Base-by-base conservation (phyloP, 2,113 vertebrate genomes). In the Lutjanus erythropterus region DNA sequence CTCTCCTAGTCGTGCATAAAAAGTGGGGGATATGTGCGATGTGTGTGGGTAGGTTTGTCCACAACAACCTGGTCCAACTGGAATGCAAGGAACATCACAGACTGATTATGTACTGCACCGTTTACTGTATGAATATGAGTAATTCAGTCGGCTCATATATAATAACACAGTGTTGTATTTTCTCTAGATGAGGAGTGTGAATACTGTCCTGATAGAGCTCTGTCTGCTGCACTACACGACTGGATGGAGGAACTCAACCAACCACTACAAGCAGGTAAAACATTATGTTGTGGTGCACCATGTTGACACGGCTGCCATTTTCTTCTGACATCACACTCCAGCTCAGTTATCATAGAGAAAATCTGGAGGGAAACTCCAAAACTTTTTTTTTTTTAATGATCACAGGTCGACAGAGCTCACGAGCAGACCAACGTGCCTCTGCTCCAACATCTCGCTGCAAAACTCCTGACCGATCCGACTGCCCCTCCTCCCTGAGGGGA, bases 181-280 rank as follows among this genome's bases (percentile, higher is more conserved):
- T 1, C 1, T 83, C 7, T 64, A 95, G 94, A 92, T 85, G 90
- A 92, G 49, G 64, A 89, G 56, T 88, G 68, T 76, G 55, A 91
- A 58, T 97, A 97, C 90, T 95, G 93, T 84, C 93, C 96, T 4
- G 94, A 95, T 21, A 90, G 93, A 80, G 96, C 96, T 6, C 88
- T 97, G 71, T 94, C 95, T 60, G 67, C 87, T 76, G 96, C 96
- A 0, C 90, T 97, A 59, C 74, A 2, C 1, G 96, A 96, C 80
- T 97, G 96, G 96, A 95, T 96, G 91, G 91, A 92, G 0, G 96
- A 97, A 84, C 95, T 97, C 75, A 95, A 71, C 71, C 95, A 96
- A 47, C 92, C 94, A n/a, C 83, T 93, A 67, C 95, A 95, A 75
- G 93, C 95, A 93, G 96, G 96, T 97, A 78, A 58, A 55, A 9